A percentile compares a stretch with the other conserved stretches of the same genome.
Evolutionary conservation across 1,140 invertebrate genomes (phyloP).

Genomic region (Zaprionus taronus): DNA sequence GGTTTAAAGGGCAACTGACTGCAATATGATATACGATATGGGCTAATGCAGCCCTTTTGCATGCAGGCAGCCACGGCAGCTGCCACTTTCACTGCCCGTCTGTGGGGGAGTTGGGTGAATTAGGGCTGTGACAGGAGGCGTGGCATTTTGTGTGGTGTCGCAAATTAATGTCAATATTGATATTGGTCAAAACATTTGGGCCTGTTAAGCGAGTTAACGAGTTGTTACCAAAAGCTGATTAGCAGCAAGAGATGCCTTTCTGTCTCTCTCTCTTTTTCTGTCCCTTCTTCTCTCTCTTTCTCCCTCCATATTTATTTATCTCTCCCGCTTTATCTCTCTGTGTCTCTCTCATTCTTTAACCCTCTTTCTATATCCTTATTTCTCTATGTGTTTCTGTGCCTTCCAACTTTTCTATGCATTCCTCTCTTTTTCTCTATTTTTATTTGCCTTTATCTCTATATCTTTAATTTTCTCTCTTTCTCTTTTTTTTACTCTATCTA

Average conservation of each 20-base stretch:
- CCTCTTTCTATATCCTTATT: no score
- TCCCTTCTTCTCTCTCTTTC: not conserved
- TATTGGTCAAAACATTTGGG: slow-evolving; percentile 65
- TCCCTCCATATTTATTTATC: not conserved
- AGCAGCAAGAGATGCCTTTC: not conserved
- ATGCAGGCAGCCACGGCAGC: slow-evolving; percentile 17
- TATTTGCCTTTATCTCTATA: not conserved
- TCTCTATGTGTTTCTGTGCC: not conserved
- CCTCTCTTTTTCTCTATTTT: not conserved
- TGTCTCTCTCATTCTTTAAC: not conserved
- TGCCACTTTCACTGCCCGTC: slow-evolving; percentile 40
- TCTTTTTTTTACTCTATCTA: no score
- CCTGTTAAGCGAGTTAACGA: slow-evolving; percentile 62
- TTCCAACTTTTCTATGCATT: not conserved
- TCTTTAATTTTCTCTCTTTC: no score
- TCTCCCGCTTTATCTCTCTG: no score
- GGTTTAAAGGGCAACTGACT: slow-evolving; percentile 15
- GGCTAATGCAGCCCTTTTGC: slow-evolving; percentile 45
- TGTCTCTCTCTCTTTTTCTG: not conserved
- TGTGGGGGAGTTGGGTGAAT: no score
- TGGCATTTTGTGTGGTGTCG: slow-evolving; percentile 17
- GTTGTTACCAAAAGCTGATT: slow-evolving; percentile 48
- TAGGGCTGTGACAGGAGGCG: not conserved
- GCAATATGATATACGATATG: slow-evolving; percentile 71
- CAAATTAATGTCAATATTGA: slow-evolving; percentile 77